A percentile compares a stretch with the other conserved stretches of the same genome.
Conservation (phyloP, 2,113 vertebrate genomes). For the Leptobrachium ailaonicum region DNA sequence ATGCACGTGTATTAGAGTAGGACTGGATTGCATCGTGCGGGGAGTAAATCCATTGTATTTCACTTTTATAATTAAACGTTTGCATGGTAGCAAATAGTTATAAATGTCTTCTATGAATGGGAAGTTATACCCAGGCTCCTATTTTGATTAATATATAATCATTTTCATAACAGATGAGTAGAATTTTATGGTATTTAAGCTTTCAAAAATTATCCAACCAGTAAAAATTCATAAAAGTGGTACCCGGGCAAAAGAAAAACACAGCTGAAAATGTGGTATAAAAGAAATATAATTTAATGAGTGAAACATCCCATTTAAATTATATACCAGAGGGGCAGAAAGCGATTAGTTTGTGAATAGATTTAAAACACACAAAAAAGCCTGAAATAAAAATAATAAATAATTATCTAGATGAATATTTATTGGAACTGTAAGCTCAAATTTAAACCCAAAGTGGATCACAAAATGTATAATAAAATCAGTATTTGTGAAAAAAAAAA, state of each 20-base stretch:
- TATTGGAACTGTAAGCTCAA: no score
- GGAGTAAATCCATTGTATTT: slow-evolving; percentile 26
- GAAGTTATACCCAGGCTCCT: slow-evolving; percentile 10
- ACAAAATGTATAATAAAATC: no score
- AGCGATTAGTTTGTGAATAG: background rate
- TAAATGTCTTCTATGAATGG: slow-evolving; percentile 33
- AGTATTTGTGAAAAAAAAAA: no score
- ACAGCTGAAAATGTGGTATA: slow-evolving; percentile 16
- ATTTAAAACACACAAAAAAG: background rate
- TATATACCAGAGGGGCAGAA: background rate
- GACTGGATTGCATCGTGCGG: slow-evolving; percentile 4
- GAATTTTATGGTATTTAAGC: slow-evolving; percentile 47
- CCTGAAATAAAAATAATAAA: no score
- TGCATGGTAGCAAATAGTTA: slow-evolving; percentile 24
- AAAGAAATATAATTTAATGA: slow-evolving; percentile 29
- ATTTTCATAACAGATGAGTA: slow-evolving; percentile 33
- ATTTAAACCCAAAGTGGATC: no score
- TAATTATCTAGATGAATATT: no score
- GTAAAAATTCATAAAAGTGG: slow-evolving; percentile 37
- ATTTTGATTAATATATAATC: slow-evolving; percentile 45
- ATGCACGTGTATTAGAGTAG: background rate
- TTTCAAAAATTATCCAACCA: slow-evolving; percentile 43
- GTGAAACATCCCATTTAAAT: slow-evolving; percentile 13
- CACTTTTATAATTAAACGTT: slow-evolving; percentile 40
- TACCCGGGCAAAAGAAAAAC: slow-evolving; percentile 30